These are phyloP conservation scores for Pygoscelis antarcticus DNA, from an alignment of 2,113 vertebrate species.

Conservation along the genomic window DNA sequence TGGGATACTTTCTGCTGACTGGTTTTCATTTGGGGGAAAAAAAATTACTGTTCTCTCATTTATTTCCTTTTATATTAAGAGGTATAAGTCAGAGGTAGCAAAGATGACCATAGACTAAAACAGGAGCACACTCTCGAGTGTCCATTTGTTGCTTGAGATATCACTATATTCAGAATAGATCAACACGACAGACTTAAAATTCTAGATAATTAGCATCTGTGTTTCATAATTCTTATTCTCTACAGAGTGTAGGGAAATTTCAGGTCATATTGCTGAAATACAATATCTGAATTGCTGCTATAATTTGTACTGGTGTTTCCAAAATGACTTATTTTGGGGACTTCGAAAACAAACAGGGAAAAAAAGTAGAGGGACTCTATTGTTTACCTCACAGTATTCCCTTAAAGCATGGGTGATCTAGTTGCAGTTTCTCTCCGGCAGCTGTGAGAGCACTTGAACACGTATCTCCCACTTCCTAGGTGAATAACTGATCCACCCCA, in stretches of 20 bases:
- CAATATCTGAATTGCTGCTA: neutral
- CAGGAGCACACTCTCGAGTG: neutral
- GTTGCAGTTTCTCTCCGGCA: neutral
- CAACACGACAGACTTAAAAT: neutral
- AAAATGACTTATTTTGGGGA: neutral
- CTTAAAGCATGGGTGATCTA: neutral
- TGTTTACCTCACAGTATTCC: neutral
- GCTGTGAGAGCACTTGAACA: neutral
- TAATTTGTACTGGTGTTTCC: neutral
- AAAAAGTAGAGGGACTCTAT: neutral
- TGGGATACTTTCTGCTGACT: neutral
- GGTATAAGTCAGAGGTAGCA: neutral
- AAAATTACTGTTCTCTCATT: neutral
- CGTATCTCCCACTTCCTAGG: accelerated
- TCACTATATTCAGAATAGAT: neutral
- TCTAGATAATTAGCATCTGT: neutral
- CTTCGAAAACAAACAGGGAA: neutral
- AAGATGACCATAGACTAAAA: neutral
- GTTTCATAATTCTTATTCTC: neutral
- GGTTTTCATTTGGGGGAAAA: neutral
- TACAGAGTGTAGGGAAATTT: neutral
- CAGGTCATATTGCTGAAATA: neutral
- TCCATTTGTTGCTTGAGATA: neutral
- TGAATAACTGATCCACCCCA: neutral
- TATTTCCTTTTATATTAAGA: neutral